A percentile compares a stretch with the other conserved stretches of the same genome.
These are phyloP conservation scores for Hystrix brachyura DNA, from an alignment of 2,113 vertebrate genomes.

Conservation along the genomic window DNA sequence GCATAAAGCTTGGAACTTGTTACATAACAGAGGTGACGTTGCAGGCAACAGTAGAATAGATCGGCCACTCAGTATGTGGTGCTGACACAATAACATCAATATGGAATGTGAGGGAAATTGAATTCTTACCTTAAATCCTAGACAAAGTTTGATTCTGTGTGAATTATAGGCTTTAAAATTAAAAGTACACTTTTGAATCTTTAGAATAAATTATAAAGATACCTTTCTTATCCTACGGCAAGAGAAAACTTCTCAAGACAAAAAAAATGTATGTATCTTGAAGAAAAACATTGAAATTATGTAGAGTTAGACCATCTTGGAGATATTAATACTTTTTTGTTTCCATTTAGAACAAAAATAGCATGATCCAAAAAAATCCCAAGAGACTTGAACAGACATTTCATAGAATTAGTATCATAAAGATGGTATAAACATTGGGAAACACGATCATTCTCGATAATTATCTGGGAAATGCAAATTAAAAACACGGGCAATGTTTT, in stretches of 20 bases:
- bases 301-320: not conserved
- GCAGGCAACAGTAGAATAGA: not conserved
- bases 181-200: constrained; percentile 20
- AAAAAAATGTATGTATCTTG: not conserved
- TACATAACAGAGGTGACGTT: not conserved
- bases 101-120: not conserved
- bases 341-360: not conserved
- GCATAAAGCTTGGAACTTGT: not conserved
- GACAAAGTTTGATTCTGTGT: not conserved
- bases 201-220: not conserved
- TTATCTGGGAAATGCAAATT: not conserved
- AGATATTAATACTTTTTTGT: constrained; percentile 18
- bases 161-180: constrained; percentile 44
- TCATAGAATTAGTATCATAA: constrained; percentile 12
- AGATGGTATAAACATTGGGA: not conserved
- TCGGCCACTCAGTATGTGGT: not conserved
- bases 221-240: not conserved
- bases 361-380: not conserved
- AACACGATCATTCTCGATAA: not conserved
- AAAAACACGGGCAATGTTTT: not conserved
- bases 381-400: not conserved
- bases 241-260: not conserved
- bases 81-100: not conserved
- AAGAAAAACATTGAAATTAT: not conserved
- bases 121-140: not conserved